Evolutionary conservation across 1,140 invertebrate species (phyloP).

Genomic region (Monomorium pharaonis): DNA sequence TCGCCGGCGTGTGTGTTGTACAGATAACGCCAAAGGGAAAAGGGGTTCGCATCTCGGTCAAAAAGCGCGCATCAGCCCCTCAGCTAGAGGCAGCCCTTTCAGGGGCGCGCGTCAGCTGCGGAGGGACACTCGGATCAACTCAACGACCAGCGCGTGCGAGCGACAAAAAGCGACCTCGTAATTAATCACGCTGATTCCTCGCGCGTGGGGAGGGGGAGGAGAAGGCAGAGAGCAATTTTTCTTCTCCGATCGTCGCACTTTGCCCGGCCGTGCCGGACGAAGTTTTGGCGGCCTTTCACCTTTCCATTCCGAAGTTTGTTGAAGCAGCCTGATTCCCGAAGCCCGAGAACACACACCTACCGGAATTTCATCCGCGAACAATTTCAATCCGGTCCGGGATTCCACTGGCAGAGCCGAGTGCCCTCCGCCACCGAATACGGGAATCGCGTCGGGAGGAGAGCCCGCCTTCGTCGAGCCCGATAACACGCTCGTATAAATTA

Average conservation of each 20-base stretch:
- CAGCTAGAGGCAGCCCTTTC: not conserved
- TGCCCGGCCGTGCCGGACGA: not conserved
- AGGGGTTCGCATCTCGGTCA: not conserved
- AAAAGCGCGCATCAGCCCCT: not conserved
- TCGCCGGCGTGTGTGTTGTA: not conserved
- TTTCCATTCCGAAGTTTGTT: slow-evolving; percentile 44
- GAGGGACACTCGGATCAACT: slow-evolving; percentile 51
- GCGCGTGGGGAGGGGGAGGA: not conserved
- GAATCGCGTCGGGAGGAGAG: not conserved
- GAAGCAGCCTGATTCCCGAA: slow-evolving; percentile 31
- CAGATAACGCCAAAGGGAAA: not conserved
- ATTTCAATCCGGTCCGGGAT: slow-evolving; percentile 61
- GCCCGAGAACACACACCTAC: not conserved
- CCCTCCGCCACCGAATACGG: too few species aligned
- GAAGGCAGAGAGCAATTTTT: slow-evolving; percentile 39
- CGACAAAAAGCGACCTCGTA: slow-evolving; percentile 60
- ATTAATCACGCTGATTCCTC: slow-evolving; percentile 67
- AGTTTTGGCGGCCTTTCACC: not conserved
- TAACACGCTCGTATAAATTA: slow-evolving; percentile 42
- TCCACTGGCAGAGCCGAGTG: not conserved
- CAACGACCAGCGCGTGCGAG: not conserved
- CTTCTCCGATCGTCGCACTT: not conserved
- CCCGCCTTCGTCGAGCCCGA: not conserved
- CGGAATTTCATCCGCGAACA: slow-evolving; percentile 51
- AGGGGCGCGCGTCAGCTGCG: not conserved